Evolutionary conservation across 2,113 vertebrate species (phyloP).

Genomic region (Regulus satrapa): DNA sequence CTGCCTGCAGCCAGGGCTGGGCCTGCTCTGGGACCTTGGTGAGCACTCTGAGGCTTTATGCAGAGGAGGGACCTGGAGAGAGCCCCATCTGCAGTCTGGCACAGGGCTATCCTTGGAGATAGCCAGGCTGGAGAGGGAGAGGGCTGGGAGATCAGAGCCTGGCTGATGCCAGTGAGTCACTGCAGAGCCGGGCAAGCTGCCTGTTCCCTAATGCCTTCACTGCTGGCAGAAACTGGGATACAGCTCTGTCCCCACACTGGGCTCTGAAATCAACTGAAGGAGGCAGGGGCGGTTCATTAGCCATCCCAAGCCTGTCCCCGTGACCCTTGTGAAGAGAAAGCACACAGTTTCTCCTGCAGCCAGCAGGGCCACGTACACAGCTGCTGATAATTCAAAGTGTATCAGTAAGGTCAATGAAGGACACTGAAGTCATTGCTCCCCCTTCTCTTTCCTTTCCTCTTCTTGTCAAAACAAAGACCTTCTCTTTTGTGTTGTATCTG

Average conservation of each 20-base stretch:
- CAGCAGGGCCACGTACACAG: background rate
- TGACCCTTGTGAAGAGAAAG: background rate
- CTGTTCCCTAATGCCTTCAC: background rate
- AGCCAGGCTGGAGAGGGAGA: background rate
- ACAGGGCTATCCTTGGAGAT: background rate
- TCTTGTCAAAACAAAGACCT: background rate
- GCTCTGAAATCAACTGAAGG: background rate
- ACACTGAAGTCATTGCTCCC: background rate
- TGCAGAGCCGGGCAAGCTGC: constrained; percentile 23
- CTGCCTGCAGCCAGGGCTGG: background rate
- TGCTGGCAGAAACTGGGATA: background rate
- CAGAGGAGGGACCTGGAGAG: background rate
- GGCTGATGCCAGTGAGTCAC: background rate
- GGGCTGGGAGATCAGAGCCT: background rate
- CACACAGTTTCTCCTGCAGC: background rate
- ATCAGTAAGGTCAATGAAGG: background rate
- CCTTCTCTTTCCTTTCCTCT: background rate
- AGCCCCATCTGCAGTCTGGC: background rate
- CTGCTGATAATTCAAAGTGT: background rate
- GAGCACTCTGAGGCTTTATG: background rate
- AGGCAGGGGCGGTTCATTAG: background rate
- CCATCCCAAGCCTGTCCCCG: background rate
- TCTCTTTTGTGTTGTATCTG: background rate
- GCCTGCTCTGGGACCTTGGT: background rate
- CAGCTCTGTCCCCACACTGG: background rate